phyloP scores from a whole-genome alignment of 2,113 vertebrate genomes.

The Nematolebias whitei region DNA sequence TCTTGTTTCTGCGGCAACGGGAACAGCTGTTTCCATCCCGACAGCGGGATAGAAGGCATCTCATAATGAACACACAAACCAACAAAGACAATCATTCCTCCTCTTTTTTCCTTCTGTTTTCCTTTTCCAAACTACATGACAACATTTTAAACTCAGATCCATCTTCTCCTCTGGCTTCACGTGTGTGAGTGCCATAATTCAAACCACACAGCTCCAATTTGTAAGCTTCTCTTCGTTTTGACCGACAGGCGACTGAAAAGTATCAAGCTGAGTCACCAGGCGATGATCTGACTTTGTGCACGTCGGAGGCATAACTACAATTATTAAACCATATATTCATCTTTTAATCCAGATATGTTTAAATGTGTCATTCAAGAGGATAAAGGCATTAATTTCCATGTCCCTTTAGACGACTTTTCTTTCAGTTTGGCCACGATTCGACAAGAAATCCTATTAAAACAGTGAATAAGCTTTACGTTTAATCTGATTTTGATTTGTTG shows the following conservation, averaged over 20 bases:
- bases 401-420: not conserved
- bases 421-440: not conserved
- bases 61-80: conserved; percentile 73
- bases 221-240: not conserved
- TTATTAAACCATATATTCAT: conserved; percentile 25
- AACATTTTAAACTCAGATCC: conserved; percentile 6
- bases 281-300: not conserved
- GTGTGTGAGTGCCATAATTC: conserved; percentile 9
- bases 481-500: conserved; percentile 1
- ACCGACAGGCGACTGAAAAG: not conserved
- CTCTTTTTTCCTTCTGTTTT: conserved; percentile 4
- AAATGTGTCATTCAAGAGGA: not conserved
- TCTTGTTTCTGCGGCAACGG: conserved; percentile 74
- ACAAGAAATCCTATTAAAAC: conserved; percentile 7
- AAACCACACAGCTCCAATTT: conserved; percentile 10
- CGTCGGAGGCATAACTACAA: not conserved
- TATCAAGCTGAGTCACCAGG: not conserved
- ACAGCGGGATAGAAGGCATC: conserved; percentile 61
- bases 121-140: conserved; percentile 25
- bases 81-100: conserved; percentile 56
- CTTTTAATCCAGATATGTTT: conserved; percentile 8
- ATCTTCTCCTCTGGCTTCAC: conserved; percentile 11
- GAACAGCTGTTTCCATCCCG: conserved; percentile 62
- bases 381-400: not conserved
- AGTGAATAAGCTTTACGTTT: not conserved